phyloP scores from a whole-genome alignment of 2,113 vertebrate genomes.

The Upupa epops region DNA sequence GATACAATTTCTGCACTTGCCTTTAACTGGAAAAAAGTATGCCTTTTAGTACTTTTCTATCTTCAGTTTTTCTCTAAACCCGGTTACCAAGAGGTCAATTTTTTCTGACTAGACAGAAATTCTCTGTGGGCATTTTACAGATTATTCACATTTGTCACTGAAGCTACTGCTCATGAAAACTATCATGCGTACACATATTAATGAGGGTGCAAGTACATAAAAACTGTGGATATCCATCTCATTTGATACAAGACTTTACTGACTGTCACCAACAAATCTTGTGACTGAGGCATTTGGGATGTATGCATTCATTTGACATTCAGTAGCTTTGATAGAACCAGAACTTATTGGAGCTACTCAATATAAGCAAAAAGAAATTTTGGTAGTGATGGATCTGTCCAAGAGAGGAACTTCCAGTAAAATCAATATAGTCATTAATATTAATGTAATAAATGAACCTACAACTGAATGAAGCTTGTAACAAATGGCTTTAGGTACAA shows the following conservation, averaged over 20 bases:
- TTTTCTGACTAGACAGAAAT: background rate
- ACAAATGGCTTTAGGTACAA: background rate
- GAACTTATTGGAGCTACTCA: background rate
- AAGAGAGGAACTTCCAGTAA: background rate
- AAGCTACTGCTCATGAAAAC: background rate
- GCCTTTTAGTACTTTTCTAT: background rate
- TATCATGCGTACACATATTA: background rate
- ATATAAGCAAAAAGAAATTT: background rate
- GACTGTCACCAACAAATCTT: background rate
- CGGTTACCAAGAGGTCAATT: background rate
- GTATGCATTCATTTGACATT: background rate
- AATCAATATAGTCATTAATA: background rate
- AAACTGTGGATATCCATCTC: background rate
- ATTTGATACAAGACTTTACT: background rate
- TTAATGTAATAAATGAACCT: background rate
- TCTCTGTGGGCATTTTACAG: background rate
- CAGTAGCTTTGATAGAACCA: background rate
- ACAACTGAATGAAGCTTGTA: background rate
- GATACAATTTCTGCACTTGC: too few relatives aligned
- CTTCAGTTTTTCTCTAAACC: background rate
- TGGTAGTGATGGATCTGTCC: background rate
- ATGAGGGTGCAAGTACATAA: background rate
- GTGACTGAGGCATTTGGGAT: background rate
- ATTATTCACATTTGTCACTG: background rate
- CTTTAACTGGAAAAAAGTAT: background rate